Percentiles rank a stretch among this genome's conserved stretches.
phyloP scores from a whole-genome alignment of 2,113 vertebrate genomes.

The Arothron firmamentum region DNA sequence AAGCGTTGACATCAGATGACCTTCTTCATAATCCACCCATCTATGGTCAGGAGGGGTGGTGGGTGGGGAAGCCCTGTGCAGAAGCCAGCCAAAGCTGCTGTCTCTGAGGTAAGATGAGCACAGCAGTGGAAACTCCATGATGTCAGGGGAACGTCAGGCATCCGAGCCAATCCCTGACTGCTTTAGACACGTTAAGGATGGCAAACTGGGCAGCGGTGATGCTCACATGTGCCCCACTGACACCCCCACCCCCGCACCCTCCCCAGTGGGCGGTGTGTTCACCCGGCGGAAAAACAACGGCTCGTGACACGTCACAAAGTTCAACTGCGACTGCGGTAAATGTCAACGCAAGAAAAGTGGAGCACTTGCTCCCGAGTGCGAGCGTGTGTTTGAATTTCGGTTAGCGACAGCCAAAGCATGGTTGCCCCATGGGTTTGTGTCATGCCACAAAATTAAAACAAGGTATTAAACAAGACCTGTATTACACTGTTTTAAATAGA shows the following conservation, averaged over 20 bases:
- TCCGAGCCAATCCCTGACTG: slow-evolving; percentile 44
- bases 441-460: background rate
- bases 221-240: slow-evolving; percentile 29
- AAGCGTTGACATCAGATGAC: slow-evolving; percentile 32
- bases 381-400: background rate
- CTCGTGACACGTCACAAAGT: slow-evolving; percentile 24
- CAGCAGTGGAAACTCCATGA: slow-evolving; percentile 74
- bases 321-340: slow-evolving; percentile 40
- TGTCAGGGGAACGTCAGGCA: slow-evolving; percentile 54
- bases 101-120: slow-evolving; percentile 36
- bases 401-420: too few species aligned
- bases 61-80: slow-evolving; percentile 66
- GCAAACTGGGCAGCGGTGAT: slow-evolving; percentile 33
- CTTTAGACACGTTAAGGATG: slow-evolving; percentile 48
- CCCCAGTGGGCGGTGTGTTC: slow-evolving; percentile 20
- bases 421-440: background rate
- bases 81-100: slow-evolving; percentile 55
- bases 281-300: slow-evolving; percentile 31
- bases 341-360: slow-evolving; percentile 35
- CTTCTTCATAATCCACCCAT: slow-evolving; percentile 47
- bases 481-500: background rate
- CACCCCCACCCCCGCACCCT: background rate
- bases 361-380: slow-evolving; percentile 3
- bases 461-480: too few species aligned
- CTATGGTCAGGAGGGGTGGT: slow-evolving; percentile 57